Conservation (phyloP, 2,797 vertebrate genomes). For the Halcyon chelicuti region DNA sequence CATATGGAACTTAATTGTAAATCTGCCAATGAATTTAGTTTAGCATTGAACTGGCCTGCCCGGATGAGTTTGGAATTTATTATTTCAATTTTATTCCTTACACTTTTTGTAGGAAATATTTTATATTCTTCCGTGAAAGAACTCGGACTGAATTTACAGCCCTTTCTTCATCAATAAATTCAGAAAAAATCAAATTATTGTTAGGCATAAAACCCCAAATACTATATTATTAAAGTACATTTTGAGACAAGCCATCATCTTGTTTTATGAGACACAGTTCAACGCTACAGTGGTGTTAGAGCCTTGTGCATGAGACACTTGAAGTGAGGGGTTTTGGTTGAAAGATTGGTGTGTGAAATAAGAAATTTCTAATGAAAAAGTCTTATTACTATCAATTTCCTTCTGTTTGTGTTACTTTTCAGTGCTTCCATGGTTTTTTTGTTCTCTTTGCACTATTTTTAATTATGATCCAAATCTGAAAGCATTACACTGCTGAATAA, state of each 20-base stretch:
- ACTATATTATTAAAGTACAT: constrained; percentile 13
- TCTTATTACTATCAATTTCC: background rate
- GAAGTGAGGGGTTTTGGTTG: background rate
- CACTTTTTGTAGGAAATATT: constrained; percentile 37
- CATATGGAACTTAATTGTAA: constrained; percentile 74
- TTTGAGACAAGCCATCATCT: constrained; percentile 5
- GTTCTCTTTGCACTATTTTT: background rate
- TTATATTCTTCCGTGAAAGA: constrained; percentile 50
- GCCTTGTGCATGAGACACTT: background rate
- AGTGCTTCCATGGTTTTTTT: background rate
- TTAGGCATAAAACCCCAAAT: constrained; percentile 25
- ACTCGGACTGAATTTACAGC: constrained; percentile 43
- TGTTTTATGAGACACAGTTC: constrained; percentile 17
- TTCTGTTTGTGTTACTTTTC: background rate
- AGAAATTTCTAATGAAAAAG: background rate
- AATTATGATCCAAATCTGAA: background rate
- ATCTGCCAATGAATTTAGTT: constrained; percentile 68
- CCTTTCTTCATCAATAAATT: constrained; percentile 19
- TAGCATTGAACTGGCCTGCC: background rate
- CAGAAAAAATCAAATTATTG: constrained; percentile 57
- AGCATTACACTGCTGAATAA: background rate
- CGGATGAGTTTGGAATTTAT: constrained; percentile 69
- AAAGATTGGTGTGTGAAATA: background rate
- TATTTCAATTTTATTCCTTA: constrained; percentile 72
- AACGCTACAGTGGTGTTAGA: background rate